Evolutionary conservation across 2,888 invertebrate species (phyloP), one percentile per base, ranked within the genome.

Genomic region (Penaeus monodon): DNA sequence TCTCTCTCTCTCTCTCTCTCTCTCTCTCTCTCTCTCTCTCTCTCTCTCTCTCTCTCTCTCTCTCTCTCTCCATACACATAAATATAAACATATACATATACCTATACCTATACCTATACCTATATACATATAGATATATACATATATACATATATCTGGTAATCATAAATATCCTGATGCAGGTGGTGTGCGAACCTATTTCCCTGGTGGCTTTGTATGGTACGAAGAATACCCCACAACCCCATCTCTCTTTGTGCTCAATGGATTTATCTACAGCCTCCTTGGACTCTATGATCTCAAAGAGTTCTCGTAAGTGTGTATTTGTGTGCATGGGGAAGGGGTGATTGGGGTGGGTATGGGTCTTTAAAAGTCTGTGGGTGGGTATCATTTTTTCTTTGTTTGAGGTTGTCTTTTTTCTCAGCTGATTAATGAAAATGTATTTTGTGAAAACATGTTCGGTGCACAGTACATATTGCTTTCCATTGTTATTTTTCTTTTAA

Each of bases 181-280:
- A 90, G 96, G 96, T 86, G 98, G 98, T 6, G 97, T 98, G 10
- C 93, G 96, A 90, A 96, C 98, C 0, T 93, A 94, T 90, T 98
- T 98, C 93, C 94, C 97, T 93, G 96, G 96, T 91, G 95, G 95
- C 92, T 96, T 95, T 92, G 94, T 96, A 84, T 99, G 99, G 99
- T 99, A 98, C 92, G 99, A 99, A 92, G 99, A 99, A 92, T 99
- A 99, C 93, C 99, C 99, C 0, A 99, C 99, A 0, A 95, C 95
- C 84, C 99, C 99, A 0, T 95, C 98, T 8, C 95, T 97, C 0
- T 99, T 98, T 93, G 99, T 99, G 22, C 94, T 99, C 44, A 99
- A 99, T 93, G 99, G 99, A 74, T 99, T 99, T 93, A 98, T 99
- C 91, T 99, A 99, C 93, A 97, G 99, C 0, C 94, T 99, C 14